Base-by-base conservation (phyloP, 2,888 invertebrate species). In the Nycteola revayana region DNA sequence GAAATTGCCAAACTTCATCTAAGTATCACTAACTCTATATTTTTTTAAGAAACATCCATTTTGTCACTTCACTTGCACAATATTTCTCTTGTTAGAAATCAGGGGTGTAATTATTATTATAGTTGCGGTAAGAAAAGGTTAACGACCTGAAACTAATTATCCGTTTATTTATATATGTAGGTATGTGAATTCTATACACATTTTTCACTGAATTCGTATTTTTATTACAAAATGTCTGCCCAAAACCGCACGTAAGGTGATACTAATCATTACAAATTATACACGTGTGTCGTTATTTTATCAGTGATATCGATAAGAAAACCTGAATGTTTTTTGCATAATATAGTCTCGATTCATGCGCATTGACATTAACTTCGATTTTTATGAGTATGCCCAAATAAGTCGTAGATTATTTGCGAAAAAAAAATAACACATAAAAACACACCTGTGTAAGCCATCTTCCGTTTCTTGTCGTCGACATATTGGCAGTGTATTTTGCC, bases 381-480 rank as follows among this genome's bases (percentile, higher is more conserved):
- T n/a, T n/a, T n/a, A n/a, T n/a, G n/a, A n/a, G n/a, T 14, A 7
- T 26, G 7, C 21, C n/a, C n/a, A n/a, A n/a, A n/a, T n/a, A n/a
- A n/a, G n/a, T n/a, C n/a, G n/a, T n/a, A n/a, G n/a, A n/a, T n/a
- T n/a, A n/a, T n/a, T n/a, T n/a, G n/a, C n/a, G n/a, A 14, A 14
- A 3, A 14, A 14, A 14, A 14, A 14, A 14, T 2, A 32, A 36
- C 18, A 31, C 9, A n/a, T 46, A 36, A 49, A 42, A 47, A 62
- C 72, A 28, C 58, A 85, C 85, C 82, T 81, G 71, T n/a, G 65
- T 51, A 10, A 75, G 56, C 67, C 76, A 71, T 31, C 71, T 68
- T 25, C 83, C 82, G 34, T 84, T 84, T 42, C 76, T 77, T 1
- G 64, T 72, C 0, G 63, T 43, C 4, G 75, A 58, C 77, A 84